A percentile compares a stretch with the other conserved stretches of the same genome.
Evolutionary conservation across 2,888 invertebrate species (phyloP).

Genomic region (Harpalus rufipes): DNA sequence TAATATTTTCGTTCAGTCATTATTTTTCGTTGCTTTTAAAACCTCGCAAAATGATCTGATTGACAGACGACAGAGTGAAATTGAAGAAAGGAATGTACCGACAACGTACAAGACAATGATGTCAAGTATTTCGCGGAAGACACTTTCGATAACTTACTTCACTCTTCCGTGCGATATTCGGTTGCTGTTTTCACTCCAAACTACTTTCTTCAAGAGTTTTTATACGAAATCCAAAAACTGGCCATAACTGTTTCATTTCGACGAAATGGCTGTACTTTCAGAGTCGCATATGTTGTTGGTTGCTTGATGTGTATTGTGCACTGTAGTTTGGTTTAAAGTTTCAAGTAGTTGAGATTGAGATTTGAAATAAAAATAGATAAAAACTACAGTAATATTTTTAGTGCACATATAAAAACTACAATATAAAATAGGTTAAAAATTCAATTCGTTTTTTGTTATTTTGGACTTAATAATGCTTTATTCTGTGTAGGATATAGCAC

Average conservation of each 20-base stretch:
- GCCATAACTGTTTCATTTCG: slow-evolving; percentile 53
- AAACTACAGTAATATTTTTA: not conserved
- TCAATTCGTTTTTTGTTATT: not conserved
- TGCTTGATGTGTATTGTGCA: not conserved
- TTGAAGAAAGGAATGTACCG: slow-evolving; percentile 23
- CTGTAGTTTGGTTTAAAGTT: not conserved
- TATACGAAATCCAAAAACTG: slow-evolving; percentile 55
- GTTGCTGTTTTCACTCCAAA: not conserved
- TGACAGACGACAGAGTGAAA: no score
- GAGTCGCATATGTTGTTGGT: not conserved
- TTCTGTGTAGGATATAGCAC: no score
- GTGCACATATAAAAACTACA: not conserved
- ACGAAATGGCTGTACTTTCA: slow-evolving; percentile 22
- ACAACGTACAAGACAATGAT: slow-evolving; percentile 41
- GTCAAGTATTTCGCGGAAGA: slow-evolving; percentile 27
- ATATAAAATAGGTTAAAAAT: not conserved
- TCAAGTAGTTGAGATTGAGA: not conserved
- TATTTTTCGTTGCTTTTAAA: no score
- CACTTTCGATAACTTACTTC: slow-evolving; percentile 19
- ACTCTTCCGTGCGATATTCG: slow-evolving; percentile 1
- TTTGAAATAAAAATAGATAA: not conserved
- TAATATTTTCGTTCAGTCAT: no score
- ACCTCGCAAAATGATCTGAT: no score
- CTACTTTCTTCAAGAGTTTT: slow-evolving; percentile 43
- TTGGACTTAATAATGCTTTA: not conserved